Evolutionary conservation across 2,888 invertebrate species (phyloP).

Genomic region (Eupeodes latifasciatus): DNA sequence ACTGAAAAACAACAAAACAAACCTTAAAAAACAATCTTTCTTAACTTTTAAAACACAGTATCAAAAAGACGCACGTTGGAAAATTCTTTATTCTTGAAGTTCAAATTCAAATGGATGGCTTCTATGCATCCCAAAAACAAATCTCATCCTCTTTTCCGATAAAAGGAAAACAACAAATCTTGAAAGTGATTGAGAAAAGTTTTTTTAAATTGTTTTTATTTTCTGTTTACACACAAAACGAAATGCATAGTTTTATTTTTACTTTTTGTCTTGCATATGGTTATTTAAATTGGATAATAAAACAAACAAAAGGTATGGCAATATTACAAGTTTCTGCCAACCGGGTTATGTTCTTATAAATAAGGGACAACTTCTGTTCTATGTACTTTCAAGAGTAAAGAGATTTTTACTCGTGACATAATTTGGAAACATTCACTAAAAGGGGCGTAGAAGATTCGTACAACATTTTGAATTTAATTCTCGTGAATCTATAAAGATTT

Average conservation of each 20-base stretch:
- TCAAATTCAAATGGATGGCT: constrained; percentile 16
- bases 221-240: constrained; percentile 23
- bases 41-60: constrained; percentile 28
- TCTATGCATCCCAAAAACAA: neutral
- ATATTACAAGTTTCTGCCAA: constrained; percentile 18
- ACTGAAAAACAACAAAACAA: constrained; percentile 23
- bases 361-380: constrained; percentile 25
- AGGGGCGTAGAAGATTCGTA: neutral
- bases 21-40: constrained; percentile 30
- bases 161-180: constrained; percentile 48
- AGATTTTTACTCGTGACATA: neutral
- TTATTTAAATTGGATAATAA: constrained; percentile 67
- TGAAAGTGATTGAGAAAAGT: constrained; percentile 58
- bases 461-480: no score
- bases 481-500: no score
- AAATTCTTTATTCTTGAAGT: constrained; percentile 8
- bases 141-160: neutral
- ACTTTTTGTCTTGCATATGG: constrained; percentile 10
- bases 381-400: constrained; percentile 14
- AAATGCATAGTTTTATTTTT: constrained; percentile 49
- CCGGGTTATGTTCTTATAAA: neutral
- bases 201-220: constrained; percentile 10
- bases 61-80: constrained; percentile 32
- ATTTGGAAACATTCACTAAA: neutral
- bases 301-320: constrained; percentile 50